Base-by-base conservation (phyloP, 2,888 invertebrate species). In the Morpho achilles region DNA sequence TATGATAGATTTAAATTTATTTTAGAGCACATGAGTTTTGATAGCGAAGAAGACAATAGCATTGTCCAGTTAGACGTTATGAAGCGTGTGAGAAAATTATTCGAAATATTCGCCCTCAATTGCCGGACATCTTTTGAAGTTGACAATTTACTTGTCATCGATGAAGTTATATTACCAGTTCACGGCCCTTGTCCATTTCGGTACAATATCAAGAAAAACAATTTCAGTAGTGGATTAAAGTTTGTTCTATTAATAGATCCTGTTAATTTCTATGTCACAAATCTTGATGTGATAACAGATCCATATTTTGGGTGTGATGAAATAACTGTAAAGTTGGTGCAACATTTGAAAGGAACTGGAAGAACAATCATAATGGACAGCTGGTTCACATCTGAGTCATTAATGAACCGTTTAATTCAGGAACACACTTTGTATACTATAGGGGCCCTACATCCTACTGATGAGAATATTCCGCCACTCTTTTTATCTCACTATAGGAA, bases 61-160 rank as follows among this genome's bases (percentile, higher is more conserved):
- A 73, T 81, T 52, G 75, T 82, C 57, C 77, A 79, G 59, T 76
- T 75, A 57, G 85, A 88, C 64, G 69, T 78, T 22, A 84, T 91
- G 82, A 85, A 78, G 66, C 80, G 84, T 8, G 84, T 89, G 60
- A 77, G 87, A 48, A 82, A 85, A 72, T 77, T 87, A 6, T 86
- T 91, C 63, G 87, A 91, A 69, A 85, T 85, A 60, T 91, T 91
- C 63, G 80, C 86, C 40, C 72, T 82, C 69, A 91, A 91, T 70
- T 88, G 90, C 65, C 80, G 87, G 69, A 79, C 77, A 60, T 75
- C 79, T 55, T 77, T 78, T 62, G 78, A 82, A 42, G 74, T 85
- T 48, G 78, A 78, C 43, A 78, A 78, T 61, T 65, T 71, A 45
- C 82, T 74, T 7, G 85, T 87, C 46, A 73, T 90, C 66, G 91